These are phyloP conservation scores for Gallinago media DNA, from an alignment of 2,113 vertebrate genomes.

Conservation along the genomic window DNA sequence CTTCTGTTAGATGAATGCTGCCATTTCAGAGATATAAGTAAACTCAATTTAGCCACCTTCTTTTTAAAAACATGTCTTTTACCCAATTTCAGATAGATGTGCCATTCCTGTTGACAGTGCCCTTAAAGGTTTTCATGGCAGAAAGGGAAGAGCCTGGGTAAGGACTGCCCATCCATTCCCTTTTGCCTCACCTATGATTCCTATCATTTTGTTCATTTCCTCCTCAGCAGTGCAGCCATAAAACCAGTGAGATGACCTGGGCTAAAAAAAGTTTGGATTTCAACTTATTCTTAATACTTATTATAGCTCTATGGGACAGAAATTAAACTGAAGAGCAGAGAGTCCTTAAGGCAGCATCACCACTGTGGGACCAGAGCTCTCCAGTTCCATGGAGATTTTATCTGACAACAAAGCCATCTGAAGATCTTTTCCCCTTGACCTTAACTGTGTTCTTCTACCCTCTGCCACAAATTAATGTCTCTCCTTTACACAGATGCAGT, in stretches of 20 bases:
- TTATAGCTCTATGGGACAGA: not conserved
- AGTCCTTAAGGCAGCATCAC: not conserved
- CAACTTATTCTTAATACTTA: not conserved
- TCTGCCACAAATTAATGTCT: not conserved
- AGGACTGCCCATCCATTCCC: not conserved
- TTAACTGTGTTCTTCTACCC: not conserved
- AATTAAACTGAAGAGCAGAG: not conserved
- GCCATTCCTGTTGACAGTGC: not conserved
- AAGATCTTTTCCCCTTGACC: not conserved
- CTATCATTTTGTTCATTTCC: not conserved
- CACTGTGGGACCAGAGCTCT: rapidly evolving
- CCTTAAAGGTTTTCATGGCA: not conserved
- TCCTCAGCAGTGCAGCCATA: not conserved
- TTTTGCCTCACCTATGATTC: not conserved
- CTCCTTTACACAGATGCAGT: not conserved
- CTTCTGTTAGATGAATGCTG: not conserved
- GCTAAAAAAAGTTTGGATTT: not conserved
- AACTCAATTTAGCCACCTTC: not conserved
- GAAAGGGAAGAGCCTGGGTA: not conserved
- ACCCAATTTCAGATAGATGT: not conserved
- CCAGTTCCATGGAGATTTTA: not conserved
- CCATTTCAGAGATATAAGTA: not conserved
- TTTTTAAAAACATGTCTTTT: not conserved
- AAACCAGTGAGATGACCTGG: not conserved
- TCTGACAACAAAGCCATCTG: not conserved